A percentile compares a stretch with the other conserved stretches of the same genome.
These are phyloP conservation scores for Heliconius aoede DNA, from an alignment of 2,888 invertebrate genomes.

Conservation along the genomic window DNA sequence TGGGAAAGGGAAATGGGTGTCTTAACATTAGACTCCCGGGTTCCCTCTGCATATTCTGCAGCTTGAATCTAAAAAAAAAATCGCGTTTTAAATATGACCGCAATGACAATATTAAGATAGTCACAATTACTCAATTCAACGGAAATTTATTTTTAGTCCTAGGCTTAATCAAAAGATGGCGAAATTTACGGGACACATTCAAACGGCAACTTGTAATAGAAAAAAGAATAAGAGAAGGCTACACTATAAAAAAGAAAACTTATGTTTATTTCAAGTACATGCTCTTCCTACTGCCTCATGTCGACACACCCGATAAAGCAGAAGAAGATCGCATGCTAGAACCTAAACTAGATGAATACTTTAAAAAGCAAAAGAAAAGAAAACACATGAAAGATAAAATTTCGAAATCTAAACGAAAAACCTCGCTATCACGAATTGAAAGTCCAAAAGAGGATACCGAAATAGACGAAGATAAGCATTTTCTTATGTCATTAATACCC, in stretches of 20 bases:
- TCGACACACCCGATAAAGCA: conserved; percentile 40
- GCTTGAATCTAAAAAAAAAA: no score
- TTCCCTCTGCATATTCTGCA: no score
- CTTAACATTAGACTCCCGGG: no score
- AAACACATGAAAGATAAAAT: conserved; percentile 19
- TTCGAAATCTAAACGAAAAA: neutral
- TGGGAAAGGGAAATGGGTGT: no score
- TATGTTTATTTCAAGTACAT: conserved; percentile 63
- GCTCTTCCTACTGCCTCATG: conserved; percentile 57
- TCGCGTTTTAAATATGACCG: no score
- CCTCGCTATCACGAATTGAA: neutral
- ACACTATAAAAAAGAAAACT: conserved; percentile 51
- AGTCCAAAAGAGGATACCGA: conserved; percentile 38
- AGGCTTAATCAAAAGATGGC: conserved; percentile 59
- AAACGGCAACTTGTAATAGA: conserved; percentile 55
- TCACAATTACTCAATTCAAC: neutral
- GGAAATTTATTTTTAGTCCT: conserved; percentile 48
- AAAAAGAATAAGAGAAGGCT: conserved; percentile 51
- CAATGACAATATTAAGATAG: neutral
- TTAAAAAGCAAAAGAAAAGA: conserved; percentile 33
- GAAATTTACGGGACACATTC: conserved; percentile 61
- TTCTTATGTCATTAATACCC: conserved; percentile 59
- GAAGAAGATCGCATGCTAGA: conserved; percentile 28
- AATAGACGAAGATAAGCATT: conserved; percentile 59
- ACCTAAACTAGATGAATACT: conserved; percentile 44